phyloP scores from a whole-genome alignment of 2,113 vertebrate species.

The Erythrocercus mccallii region DNA sequence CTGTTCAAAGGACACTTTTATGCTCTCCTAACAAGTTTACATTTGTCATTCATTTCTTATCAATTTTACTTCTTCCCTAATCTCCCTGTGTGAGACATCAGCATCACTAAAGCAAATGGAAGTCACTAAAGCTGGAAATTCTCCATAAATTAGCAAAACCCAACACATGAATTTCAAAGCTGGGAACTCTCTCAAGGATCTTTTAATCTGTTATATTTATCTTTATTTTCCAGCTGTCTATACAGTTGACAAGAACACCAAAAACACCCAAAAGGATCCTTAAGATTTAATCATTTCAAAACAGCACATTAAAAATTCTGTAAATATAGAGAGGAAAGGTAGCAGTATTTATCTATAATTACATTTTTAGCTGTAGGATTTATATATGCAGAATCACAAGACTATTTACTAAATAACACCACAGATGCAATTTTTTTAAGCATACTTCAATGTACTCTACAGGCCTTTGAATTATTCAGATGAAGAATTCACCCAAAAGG shows the following conservation, averaged over 20 bases:
- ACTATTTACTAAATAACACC: not conserved
- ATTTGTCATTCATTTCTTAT: not conserved
- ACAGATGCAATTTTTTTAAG: not conserved
- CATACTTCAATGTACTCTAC: not conserved
- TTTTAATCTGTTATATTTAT: conserved; percentile 28
- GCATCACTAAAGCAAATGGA: not conserved
- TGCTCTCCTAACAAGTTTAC: not conserved
- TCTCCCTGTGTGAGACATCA: not conserved
- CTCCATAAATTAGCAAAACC: not conserved
- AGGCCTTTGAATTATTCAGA: conserved; percentile 9
- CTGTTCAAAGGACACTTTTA: not conserved
- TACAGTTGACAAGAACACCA: not conserved
- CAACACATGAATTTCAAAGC: not conserved
- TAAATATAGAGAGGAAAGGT: not conserved
- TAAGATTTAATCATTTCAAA: not conserved
- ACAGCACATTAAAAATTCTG: not conserved
- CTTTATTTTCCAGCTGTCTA: conserved; percentile 25
- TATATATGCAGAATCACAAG: not conserved
- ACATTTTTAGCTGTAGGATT: not conserved
- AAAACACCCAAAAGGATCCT: not conserved
- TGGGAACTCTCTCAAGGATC: not conserved
- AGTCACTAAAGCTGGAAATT: not conserved
- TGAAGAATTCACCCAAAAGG: not conserved
- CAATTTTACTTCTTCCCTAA: not conserved
- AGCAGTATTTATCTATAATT: conserved; percentile 1